Evolutionary conservation across 1,140 invertebrate species (phyloP).

Genomic region (Xylocopa sonorina): DNA sequence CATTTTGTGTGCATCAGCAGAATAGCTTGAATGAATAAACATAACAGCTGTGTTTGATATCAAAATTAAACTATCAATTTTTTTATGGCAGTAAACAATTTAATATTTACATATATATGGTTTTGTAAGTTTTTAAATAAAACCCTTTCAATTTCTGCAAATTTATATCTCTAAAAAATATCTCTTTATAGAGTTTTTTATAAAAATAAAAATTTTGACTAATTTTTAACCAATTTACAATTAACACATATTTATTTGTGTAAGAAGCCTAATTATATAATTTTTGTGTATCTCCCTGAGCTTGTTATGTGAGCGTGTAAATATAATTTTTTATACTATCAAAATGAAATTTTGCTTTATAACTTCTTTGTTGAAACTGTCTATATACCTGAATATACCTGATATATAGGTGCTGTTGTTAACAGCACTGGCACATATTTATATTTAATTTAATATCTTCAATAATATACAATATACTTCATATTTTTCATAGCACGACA

Average conservation of each 20-base stretch:
- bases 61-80: conserved; percentile 62
- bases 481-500: background rate
- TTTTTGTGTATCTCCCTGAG: conserved; percentile 25
- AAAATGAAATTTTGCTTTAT: conserved; percentile 56
- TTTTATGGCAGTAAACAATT: conserved; percentile 71
- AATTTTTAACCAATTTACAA: background rate
- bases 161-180: conserved; percentile 23
- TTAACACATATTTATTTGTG: background rate
- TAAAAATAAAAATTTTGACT: conserved; percentile 17
- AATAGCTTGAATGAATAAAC: conserved; percentile 67
- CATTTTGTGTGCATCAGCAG: conserved; percentile 60
- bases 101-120: conserved; percentile 68
- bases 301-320: conserved; percentile 6
- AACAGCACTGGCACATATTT: background rate
- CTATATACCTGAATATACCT: background rate
- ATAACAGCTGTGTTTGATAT: conserved; percentile 51
- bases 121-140: conserved; percentile 58
- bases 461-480: background rate
- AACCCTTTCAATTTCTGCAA: conserved; percentile 26
- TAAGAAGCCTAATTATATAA: conserved; percentile 4
- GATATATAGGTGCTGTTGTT: background rate
- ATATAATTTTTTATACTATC: conserved; percentile 29
- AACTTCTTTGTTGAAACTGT: background rate
- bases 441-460: background rate
- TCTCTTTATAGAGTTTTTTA: conserved; percentile 17